A percentile compares a stretch with the other conserved stretches of the same genome.
These are phyloP conservation scores for Cyprinus carpio DNA, from an alignment of 2,113 vertebrate genomes.

Conservation along the genomic window DNA sequence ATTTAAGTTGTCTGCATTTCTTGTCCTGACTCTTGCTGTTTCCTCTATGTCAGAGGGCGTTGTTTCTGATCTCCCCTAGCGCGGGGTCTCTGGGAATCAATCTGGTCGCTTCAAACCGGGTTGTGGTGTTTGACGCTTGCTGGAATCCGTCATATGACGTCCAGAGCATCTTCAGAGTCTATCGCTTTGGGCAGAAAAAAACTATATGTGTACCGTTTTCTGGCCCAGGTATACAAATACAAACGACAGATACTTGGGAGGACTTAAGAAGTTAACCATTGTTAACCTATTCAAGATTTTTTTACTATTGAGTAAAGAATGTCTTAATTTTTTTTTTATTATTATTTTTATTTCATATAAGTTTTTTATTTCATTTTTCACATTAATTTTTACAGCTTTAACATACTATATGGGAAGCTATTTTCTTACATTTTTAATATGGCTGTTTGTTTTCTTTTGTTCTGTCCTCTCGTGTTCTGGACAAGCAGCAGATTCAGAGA, in stretches of 20 bases:
- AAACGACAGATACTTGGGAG: not conserved
- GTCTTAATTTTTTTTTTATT: no score
- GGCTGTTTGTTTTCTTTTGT: no score
- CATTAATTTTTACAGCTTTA: no score
- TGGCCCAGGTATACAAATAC: constrained; percentile 85
- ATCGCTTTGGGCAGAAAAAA: constrained; percentile 93
- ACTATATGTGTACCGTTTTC: constrained; percentile 93
- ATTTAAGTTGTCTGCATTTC: constrained; percentile 3
- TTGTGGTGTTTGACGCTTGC: constrained; percentile 95
- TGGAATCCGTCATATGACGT: constrained; percentile 97
- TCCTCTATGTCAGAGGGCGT: constrained; percentile 81
- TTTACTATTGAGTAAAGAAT: no score
- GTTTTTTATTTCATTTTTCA: no score
- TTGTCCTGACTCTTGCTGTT: not conserved
- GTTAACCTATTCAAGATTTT: no score
- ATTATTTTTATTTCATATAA: no score
- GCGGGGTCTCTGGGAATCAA: constrained; percentile 97
- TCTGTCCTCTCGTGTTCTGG: constrained; percentile 90
- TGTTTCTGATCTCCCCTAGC: constrained; percentile 97
- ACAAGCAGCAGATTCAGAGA: constrained; percentile 94
- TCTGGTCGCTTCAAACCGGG: constrained; percentile 91
- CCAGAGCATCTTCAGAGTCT: constrained; percentile 98
- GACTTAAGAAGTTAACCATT: no score
- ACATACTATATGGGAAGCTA: not conserved
- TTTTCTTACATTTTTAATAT: not conserved